These are phyloP conservation scores for Poeciliopsis turrubarensis DNA, from an alignment of 2,113 vertebrate species.

Conservation along the genomic window DNA sequence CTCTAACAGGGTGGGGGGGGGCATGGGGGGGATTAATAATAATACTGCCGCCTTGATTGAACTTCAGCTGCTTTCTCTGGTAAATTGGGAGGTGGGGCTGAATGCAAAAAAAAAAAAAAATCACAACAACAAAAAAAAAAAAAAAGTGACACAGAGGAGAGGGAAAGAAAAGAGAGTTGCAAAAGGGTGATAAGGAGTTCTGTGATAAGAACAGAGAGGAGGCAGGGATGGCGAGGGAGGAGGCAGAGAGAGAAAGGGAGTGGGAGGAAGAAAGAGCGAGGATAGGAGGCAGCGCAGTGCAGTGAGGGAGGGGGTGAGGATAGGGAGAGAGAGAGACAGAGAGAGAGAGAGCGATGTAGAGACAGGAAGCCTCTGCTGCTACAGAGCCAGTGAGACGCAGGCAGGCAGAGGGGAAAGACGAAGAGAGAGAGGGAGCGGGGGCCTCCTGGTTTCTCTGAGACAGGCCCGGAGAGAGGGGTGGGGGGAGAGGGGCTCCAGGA, in stretches of 20 bases:
- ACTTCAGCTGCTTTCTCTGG: conserved; percentile 69
- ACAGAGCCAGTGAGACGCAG: conserved; percentile 69
- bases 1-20: conserved; percentile 54
- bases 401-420: conserved; percentile 59
- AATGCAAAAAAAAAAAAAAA: neutral
- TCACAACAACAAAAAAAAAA: conserved; percentile 9
- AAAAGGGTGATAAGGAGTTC: conserved; percentile 59
- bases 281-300: conserved; percentile 72
- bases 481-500: conserved; percentile 54
- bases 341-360: conserved; percentile 63
- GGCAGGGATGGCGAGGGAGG: conserved; percentile 55
- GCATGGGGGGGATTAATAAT: too few species aligned
- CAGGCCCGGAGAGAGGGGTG: conserved; percentile 37
- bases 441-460: conserved; percentile 55
- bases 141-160: conserved; percentile 35
- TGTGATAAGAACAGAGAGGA: conserved; percentile 58
- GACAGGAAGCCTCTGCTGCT: conserved; percentile 68
- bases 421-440: conserved; percentile 28
- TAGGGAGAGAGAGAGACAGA: conserved; percentile 58
- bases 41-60: conserved; percentile 67
- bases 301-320: conserved; percentile 60
- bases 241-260: conserved; percentile 64
- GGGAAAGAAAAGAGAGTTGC: conserved; percentile 42
- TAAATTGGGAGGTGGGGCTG: conserved; percentile 49
- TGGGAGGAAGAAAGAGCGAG: conserved; percentile 75